These are phyloP conservation scores for Epinotia nisella DNA, from an alignment of 2,888 invertebrate genomes.

Conservation along the genomic window DNA sequence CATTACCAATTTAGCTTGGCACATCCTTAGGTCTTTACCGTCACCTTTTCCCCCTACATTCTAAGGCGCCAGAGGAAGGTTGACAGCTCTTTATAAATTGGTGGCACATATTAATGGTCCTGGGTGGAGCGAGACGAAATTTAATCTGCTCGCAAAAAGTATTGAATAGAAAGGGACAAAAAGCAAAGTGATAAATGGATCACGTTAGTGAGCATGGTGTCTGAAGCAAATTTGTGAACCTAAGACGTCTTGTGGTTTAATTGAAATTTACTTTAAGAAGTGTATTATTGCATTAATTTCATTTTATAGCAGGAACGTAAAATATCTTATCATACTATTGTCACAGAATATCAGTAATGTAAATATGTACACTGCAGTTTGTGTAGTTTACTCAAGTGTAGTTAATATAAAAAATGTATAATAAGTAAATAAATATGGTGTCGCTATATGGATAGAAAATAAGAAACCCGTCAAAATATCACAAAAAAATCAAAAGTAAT, in stretches of 20 bases:
- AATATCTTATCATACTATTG: not conserved
- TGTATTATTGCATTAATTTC: not conserved
- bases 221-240: constrained; percentile 46
- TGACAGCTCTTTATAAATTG: constrained; percentile 60
- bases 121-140: constrained; percentile 77
- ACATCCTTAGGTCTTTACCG: constrained; percentile 44
- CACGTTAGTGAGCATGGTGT: constrained; percentile 64
- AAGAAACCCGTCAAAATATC: too few relatives aligned
- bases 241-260: constrained; percentile 6
- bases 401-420: too few relatives aligned
- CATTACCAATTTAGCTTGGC: constrained; percentile 56
- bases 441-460: too few relatives aligned
- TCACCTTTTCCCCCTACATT: constrained; percentile 31
- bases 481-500: too few relatives aligned
- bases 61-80: constrained; percentile 21
- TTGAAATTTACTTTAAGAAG: constrained; percentile 8
- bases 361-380: too few relatives aligned
- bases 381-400: too few relatives aligned
- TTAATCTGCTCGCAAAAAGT: constrained; percentile 83
- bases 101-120: constrained; percentile 77
- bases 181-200: constrained; percentile 80
- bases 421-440: too few relatives aligned
- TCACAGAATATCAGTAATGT: not conserved
- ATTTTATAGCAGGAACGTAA: not conserved
- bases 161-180: constrained; percentile 79